These are phyloP conservation scores for Pegoplata infirma DNA, from an alignment of 2,888 invertebrate genomes.

Conservation along the genomic window DNA sequence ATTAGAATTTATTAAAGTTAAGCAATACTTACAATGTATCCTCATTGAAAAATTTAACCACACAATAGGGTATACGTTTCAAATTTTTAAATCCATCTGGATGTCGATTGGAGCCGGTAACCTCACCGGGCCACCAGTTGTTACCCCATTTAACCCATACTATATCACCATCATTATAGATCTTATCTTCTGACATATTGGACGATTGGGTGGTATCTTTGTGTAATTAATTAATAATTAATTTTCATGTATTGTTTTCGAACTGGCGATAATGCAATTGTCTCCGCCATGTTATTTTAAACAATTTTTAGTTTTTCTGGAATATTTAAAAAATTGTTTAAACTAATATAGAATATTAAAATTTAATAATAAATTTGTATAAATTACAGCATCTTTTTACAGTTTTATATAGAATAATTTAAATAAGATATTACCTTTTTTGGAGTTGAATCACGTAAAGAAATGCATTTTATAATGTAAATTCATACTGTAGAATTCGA, in stretches of 20 bases:
- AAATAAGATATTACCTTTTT: not conserved
- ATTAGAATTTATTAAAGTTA: not conserved
- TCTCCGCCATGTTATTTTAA: not conserved
- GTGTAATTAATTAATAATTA: not conserved
- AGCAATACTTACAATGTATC: slow-evolving; percentile 84
- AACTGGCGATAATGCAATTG: not conserved
- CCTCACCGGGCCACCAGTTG: slow-evolving; percentile 93
- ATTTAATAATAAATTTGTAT: not conserved
- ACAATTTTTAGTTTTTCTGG: slow-evolving; percentile 1
- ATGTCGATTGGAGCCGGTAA: slow-evolving; percentile 83
- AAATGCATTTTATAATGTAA: too few species aligned
- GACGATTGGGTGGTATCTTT: too few species aligned
- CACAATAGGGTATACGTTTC: slow-evolving; percentile 86
- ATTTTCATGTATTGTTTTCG: not conserved
- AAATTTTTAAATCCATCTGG: slow-evolving; percentile 82
- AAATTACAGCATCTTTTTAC: slow-evolving; percentile 13
- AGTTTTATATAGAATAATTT: not conserved
- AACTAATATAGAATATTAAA: not conserved
- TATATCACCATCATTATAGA: slow-evolving; percentile 84
- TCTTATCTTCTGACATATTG: slow-evolving; percentile 68
- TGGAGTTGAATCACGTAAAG: too few species aligned
- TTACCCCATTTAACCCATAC: slow-evolving; percentile 91
- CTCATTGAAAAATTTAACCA: slow-evolving; percentile 92
- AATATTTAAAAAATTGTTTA: slow-evolving; percentile 6
- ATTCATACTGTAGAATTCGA: too few species aligned